Evolutionary conservation across 2,113 vertebrate species (phyloP).

Genomic region (Leptobrachium leishanense): DNA sequence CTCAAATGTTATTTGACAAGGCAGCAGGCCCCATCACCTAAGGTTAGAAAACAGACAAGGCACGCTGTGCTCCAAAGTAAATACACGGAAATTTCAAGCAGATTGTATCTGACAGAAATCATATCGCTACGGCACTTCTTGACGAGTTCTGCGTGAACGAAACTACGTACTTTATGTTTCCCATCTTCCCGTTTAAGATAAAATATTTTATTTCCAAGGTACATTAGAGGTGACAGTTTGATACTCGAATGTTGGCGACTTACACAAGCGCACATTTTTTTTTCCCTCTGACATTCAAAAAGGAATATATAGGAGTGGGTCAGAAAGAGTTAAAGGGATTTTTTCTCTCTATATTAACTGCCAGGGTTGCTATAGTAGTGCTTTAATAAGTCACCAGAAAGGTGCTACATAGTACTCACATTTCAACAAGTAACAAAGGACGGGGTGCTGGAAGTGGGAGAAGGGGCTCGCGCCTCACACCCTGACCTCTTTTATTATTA

Average conservation of each 20-base stretch:
- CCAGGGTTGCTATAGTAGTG: too few relatives aligned
- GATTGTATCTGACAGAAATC: slow-evolving; percentile 95
- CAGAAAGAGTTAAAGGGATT: too few relatives aligned
- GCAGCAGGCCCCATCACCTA: slow-evolving; percentile 78
- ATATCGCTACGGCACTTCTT: slow-evolving; percentile 78
- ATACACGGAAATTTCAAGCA: slow-evolving; percentile 85
- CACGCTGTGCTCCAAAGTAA: slow-evolving; percentile 75
- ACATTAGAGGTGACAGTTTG: slow-evolving; percentile 77
- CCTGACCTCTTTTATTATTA: too few relatives aligned
- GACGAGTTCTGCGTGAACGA: slow-evolving; percentile 75
- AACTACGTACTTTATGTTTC: slow-evolving; percentile 87
- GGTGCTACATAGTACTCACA: too few relatives aligned
- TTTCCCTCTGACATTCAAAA: not conserved
- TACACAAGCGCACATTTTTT: slow-evolving; percentile 54
- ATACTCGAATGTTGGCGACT: slow-evolving; percentile 66
- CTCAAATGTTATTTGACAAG: slow-evolving; percentile 85
- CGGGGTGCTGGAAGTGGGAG: too few relatives aligned
- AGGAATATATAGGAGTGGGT: too few relatives aligned
- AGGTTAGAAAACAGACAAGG: slow-evolving; percentile 76
- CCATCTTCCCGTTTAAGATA: slow-evolving; percentile 73
- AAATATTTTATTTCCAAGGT: slow-evolving; percentile 59
- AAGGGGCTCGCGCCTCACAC: too few relatives aligned
- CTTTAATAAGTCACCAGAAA: too few relatives aligned
- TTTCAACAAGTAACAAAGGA: too few relatives aligned
- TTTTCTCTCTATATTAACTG: too few relatives aligned